Evolutionary conservation across 2,888 invertebrate genomes (phyloP), one percentile per base, ranked within the genome.

Genomic region (Apodemia mormo): DNA sequence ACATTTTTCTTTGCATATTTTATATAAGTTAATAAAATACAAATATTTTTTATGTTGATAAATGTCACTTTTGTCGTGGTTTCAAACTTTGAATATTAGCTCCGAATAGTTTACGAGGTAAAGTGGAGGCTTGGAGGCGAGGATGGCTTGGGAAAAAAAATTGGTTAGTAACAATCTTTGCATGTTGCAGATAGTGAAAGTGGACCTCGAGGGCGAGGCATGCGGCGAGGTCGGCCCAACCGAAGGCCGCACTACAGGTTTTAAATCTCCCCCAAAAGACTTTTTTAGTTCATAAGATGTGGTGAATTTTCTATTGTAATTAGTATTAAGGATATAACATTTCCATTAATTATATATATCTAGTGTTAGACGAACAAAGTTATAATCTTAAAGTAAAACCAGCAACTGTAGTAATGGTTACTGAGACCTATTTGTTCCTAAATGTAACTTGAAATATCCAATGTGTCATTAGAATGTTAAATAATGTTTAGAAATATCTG

Each of bases 191-290:
- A 92, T 73, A 92, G 92, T 75, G 92, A 92, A 76, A 92, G 91
- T 76, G 90, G 90, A 6, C 69, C 84, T 65, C 89, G 92, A 66
- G 92, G 92, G 1, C 90, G 92, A 22, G 92, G 92, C 69, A 82
- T 85, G 85, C 82, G 92, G 9, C 84, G 92, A 54, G 92, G 92
- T 0, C 82, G 92, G 5, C 88, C 90, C 4, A 78, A 86, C 29
- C 81, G 92, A 68, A 81, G 92, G 72, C 82, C 87, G 40, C 88
- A 90, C 75, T 90, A 88, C 78, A 85, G 84, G 82, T 58, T 58
- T 30, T 58, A 30, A 58, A 58, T 29, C 56, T 56, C 30, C 58
- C 9, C 9, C 29, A 10, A 58, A 58, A 58, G 58, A 61, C 58
- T 61, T 61, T 61, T 4, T 29, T 61, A 61, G 58, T 61, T 30